These are phyloP conservation scores for Nebria ingens DNA, from an alignment of 1,140 invertebrate species.

Conservation along the genomic window DNA sequence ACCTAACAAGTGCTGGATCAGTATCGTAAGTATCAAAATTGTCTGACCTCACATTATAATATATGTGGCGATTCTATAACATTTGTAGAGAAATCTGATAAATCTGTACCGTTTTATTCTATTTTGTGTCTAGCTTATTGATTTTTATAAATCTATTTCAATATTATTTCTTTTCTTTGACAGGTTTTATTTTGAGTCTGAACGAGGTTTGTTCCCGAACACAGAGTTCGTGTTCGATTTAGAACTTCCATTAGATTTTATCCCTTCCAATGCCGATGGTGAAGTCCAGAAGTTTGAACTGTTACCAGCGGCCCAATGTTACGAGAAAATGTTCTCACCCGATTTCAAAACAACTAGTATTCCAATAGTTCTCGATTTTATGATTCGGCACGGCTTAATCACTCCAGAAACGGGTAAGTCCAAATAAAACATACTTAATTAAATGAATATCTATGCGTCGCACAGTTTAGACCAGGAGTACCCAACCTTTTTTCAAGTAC, in stretches of 20 bases:
- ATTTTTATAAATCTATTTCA: background rate
- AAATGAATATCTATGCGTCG: background rate
- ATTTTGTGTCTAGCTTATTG: too few species aligned
- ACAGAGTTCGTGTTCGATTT: constrained; percentile 93
- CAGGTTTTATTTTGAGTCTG: constrained; percentile 85
- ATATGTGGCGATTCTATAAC: too few species aligned
- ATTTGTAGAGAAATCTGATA: too few species aligned
- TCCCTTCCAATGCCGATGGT: constrained; percentile 81
- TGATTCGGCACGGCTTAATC: constrained; percentile 81
- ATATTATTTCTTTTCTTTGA: constrained; percentile 28
- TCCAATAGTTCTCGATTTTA: constrained; percentile 81
- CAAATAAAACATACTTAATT: constrained; percentile 7
- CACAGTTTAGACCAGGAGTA: background rate
- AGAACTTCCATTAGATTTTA: constrained; percentile 79
- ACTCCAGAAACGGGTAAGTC: constrained; percentile 75
- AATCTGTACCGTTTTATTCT: too few species aligned
- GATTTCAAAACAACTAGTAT: constrained; percentile 90
- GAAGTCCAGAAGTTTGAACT: constrained; percentile 87
- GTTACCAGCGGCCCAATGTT: constrained; percentile 64
- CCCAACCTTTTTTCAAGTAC: background rate
- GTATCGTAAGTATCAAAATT: constrained; percentile 64
- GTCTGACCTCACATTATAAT: too few species aligned
- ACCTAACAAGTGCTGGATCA: constrained; percentile 67
- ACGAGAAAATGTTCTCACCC: constrained; percentile 66
- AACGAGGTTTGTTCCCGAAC: constrained; percentile 85